Base-by-base conservation (phyloP, 2,888 invertebrate genomes). In the Gari tellinella region DNA sequence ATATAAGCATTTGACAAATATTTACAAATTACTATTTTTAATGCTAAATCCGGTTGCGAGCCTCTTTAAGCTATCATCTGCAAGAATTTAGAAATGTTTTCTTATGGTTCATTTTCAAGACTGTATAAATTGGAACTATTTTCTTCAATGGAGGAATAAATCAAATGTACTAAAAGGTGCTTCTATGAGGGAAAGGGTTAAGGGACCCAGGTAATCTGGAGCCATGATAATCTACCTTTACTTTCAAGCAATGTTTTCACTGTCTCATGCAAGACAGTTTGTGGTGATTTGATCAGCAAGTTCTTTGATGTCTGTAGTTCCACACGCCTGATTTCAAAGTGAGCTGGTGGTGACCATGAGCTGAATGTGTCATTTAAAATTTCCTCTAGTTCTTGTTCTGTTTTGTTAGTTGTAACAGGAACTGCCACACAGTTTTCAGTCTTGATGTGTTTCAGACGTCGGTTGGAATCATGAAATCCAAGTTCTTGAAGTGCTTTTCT, bases 281-380 rank as follows among this genome's bases (percentile, higher is more conserved):
- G 52, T 25, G 80, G 80, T 26, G 55, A 53, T n/a, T 57, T 66
- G 0, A 69, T 37, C 4, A 21, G n/a, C 1, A 61, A 38, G 19
- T 55, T 72, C 60, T 77, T 81, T 21, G 72, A 58, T 8, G 1
- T 15, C 12, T 67, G 73, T 1, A 74, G 43, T 5, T 14, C 21
- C 25, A 58, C 25, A 12, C 21, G 48, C 26, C 19, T 58, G 5
- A 75, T 62, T 17, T 40, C 15, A 15, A 61, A 26, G 8, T 37
- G 2, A 12, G 19, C 17, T 45, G 15, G 45, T n/a, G 45, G 25
- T 26, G 45, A 19, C n/a, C 26, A 17, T 45, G 10, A 15, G 15
- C 17, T 4, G 1, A 58, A 14, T 12, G 14, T 26, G 7, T 25
- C 14, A 15, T 26, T 19, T 3, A 26, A 4, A 5, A 31, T 8